Base-by-base conservation (phyloP, 2,888 invertebrate species). In the Andrena haemorrhoa region DNA sequence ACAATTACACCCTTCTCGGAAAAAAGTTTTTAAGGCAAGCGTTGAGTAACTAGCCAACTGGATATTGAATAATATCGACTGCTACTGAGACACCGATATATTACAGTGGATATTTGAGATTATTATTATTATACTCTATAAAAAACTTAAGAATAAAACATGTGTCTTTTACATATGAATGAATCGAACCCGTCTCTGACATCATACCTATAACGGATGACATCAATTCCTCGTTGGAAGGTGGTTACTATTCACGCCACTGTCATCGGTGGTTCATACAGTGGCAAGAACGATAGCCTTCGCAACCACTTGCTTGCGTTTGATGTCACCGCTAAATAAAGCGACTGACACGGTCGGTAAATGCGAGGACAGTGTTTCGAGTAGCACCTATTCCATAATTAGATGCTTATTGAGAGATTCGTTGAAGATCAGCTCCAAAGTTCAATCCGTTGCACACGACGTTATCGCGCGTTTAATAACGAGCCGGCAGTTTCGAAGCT, bases 251-350 rank as follows among this genome's bases (percentile, higher is more conserved):
- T 16, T 51, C 35, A 16, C 35, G 68, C 41, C 56, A 49, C 23
- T 23, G 68, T 31, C 68, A 79, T 78, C 82, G 70, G 51, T 33
- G 20, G 70, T 68, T 70, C 71, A 63, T 82, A 80, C 31, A 20
- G 68, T 64, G 68, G 58, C 56, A 31, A 16, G 41, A 58, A 80
- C 76, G 76, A 81, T 83, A 90, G 84, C 86, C 92, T 91, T 90
- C 88, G 77, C 63, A 75, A 78, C 84, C 89, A 90, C 89, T 91
- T 91, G 88, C 74, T 69, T 78, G 56, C 76, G 60, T 89, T 91
- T 92, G 92, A 92, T 91, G 92, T 92, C 92, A 92, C 85, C 86
- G 86, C 89, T 90, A 89, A 89, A 92, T 90, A 89, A 92, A 89
- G 85, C 86, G 86, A 84, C 86, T 91, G 91, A 92, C 88, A 87